phyloP scores from a whole-genome alignment of 2,888 invertebrate genomes.

The Bursaphelenchus okinawaensis region DNA sequence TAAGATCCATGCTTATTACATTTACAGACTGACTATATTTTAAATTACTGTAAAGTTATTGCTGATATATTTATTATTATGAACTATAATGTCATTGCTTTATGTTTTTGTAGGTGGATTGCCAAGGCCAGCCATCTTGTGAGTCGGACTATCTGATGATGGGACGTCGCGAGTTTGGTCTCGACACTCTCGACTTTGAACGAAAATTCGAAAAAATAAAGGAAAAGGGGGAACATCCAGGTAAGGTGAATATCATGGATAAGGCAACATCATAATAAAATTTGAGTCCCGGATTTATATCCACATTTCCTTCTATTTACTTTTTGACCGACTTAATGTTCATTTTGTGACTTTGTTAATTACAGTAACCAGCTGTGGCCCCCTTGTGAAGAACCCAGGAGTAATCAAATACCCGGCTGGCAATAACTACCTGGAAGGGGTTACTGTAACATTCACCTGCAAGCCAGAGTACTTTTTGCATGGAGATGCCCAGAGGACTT shows the following conservation, averaged over 20 bases:
- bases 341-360: neutral
- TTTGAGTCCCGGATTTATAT: no score
- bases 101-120: constrained; percentile 23
- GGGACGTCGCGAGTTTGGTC: constrained; percentile 35
- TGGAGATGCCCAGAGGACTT: constrained; percentile 37
- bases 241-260: no score
- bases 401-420: constrained; percentile 39
- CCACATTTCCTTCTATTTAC: no score
- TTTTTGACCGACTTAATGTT: neutral
- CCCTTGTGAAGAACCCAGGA: constrained; percentile 34
- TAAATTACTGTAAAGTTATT: neutral
- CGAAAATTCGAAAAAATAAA: constrained; percentile 28
- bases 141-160: constrained; percentile 37
- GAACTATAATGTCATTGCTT: neutral
- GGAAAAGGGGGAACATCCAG: constrained; percentile 23
- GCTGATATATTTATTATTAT: neutral
- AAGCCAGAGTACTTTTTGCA: constrained; percentile 42
- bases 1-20: no score
- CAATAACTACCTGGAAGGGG: constrained; percentile 43
- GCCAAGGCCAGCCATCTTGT: constrained; percentile 32
- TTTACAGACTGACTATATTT: neutral
- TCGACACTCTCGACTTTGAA: constrained; percentile 36
- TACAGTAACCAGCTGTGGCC: constrained; percentile 31
- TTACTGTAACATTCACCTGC: constrained; percentile 36
- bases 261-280: no score